Base-by-base conservation (phyloP, 2,888 invertebrate genomes). In the Sarcophaga rosellei region DNA sequence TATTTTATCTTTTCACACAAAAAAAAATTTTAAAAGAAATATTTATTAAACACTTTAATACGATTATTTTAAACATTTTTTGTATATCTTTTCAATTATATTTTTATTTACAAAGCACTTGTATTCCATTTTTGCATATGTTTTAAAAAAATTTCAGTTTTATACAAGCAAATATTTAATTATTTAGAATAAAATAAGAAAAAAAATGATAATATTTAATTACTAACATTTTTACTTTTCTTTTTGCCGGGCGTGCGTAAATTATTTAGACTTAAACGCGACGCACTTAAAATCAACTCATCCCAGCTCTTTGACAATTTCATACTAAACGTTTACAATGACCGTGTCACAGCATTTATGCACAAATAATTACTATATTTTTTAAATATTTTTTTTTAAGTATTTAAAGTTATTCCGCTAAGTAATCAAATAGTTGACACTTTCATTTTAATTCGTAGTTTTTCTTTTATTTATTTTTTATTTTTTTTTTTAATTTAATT, bases 271-370 rank as follows among this genome's bases (percentile, higher is more conserved):
- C 91, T 93, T 73, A 93, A 89, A 59, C 92, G 92, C 89, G 93
- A 93, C 57, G 93, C 93, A 90, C 90, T 93, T 82, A 93, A 89
- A 87, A 93, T 93, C 88, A 93, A 88, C 87, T 93, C 93, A 88
- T 93, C 93, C 53, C 93, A 90, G 89, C 93, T 93, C 90, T 93
- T 93, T 84, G 93, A 92, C 84, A 93, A 88, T 90, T 93, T 93
- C 93, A 93, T 93, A 88, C 90, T 92, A 89, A 88, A 81, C 81
- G 84, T 57, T 84, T 79, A 21, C 20, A 35, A 66, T 81, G 66
- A 78, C 74, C 84, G 84, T 66, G 72, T 79, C 84, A 79, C 84
- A 78, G 65, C 86, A 86, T 86, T 83, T 83, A 86, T 86, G 63
- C 72, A 82, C 65, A 79, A 82, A 57, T 75, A 75, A 72, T 70